Evolutionary conservation across 2,797 vertebrate genomes (phyloP).

Genomic region (Fistularia tabacaria): DNA sequence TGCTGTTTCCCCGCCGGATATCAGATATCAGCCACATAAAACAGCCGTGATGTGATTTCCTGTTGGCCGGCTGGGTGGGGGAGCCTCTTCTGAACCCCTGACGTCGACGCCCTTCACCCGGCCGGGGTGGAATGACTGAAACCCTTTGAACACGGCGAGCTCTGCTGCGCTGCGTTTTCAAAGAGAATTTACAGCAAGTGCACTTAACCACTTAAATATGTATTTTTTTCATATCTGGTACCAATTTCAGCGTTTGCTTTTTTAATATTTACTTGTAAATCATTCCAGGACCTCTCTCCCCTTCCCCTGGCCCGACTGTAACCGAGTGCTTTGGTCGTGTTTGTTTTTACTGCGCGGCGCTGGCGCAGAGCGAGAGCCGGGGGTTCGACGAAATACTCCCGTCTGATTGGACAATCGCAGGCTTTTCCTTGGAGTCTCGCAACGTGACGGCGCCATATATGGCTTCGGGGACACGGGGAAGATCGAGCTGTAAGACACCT

Average conservation of each 20-base stretch:
- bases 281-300: too few relatives aligned
- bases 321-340: neutral
- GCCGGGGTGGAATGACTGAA: slow-evolving; percentile 17
- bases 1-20: too few relatives aligned
- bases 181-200: slow-evolving; percentile 22
- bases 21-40: slow-evolving; percentile 16
- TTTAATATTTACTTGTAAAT: slow-evolving; percentile 1
- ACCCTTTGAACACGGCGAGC: slow-evolving; percentile 19
- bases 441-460: too few relatives aligned
- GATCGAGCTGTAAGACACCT: too few relatives aligned
- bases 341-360: slow-evolving; percentile 4
- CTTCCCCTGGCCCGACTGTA: too few relatives aligned
- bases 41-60: slow-evolving; percentile 13
- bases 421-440: too few relatives aligned
- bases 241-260: slow-evolving; percentile 7
- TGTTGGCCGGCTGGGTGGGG: slow-evolving; percentile 14
- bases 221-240: slow-evolving; percentile 1
- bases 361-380: too few relatives aligned
- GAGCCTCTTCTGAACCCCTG: slow-evolving; percentile 15
- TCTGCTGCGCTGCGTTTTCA: neutral
- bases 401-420: too few relatives aligned
- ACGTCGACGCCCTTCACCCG: slow-evolving; percentile 7
- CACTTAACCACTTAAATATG: slow-evolving; percentile 34
- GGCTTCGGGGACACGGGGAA: too few relatives aligned
- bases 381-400: too few relatives aligned